Conservation (phyloP, 2,113 vertebrate species). For the Gnathonemus echidnorhynchus region DNA sequence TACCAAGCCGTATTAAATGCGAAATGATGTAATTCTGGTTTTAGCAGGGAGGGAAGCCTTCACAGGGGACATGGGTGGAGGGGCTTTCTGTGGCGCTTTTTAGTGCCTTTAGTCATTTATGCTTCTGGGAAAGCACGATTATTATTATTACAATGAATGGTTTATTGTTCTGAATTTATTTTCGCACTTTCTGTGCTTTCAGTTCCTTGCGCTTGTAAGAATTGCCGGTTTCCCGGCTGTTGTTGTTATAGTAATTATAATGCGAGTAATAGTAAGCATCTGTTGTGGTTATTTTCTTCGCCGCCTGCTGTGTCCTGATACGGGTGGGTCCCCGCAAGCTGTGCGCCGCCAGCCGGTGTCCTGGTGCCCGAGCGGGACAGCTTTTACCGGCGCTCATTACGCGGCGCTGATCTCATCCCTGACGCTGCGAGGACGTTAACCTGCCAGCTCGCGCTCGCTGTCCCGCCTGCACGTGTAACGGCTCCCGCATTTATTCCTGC, state of each 20-base stretch:
- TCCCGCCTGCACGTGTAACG: background rate
- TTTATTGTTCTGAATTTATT: background rate
- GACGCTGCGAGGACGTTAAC: conserved; percentile 23
- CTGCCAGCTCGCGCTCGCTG: conserved; percentile 7
- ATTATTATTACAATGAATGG: background rate
- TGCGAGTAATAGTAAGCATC: background rate
- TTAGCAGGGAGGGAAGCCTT: background rate
- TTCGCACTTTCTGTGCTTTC: background rate
- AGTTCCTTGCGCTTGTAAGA: background rate
- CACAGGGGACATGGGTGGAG: background rate
- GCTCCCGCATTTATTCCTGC: background rate
- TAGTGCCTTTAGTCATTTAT: background rate
- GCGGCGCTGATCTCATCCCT: conserved; percentile 11
- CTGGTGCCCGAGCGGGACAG: background rate
- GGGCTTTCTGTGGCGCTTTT: background rate
- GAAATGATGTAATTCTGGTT: background rate
- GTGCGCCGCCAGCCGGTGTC: background rate
- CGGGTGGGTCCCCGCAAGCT: background rate
- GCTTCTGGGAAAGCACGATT: background rate
- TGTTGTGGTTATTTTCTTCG: background rate
- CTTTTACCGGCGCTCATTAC: conserved; percentile 12
- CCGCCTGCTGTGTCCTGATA: background rate
- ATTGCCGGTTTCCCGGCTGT: background rate
- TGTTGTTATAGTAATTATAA: background rate
- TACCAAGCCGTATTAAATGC: background rate